These are phyloP conservation scores for Chelonus formosanus DNA, from an alignment of 2,888 invertebrate species.

Conservation along the genomic window DNA sequence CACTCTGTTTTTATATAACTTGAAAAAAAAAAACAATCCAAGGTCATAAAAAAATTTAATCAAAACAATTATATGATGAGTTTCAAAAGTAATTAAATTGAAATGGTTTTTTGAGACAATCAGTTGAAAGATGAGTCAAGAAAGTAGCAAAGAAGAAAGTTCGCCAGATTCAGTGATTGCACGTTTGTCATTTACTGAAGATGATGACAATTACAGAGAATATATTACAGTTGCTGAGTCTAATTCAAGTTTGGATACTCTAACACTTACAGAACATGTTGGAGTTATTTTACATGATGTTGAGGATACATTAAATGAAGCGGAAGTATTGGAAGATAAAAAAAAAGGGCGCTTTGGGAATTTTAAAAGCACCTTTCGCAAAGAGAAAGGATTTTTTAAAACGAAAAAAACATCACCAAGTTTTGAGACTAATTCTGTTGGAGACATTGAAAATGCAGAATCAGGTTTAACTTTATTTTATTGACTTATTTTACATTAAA, in stretches of 20 bases:
- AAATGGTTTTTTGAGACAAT: background rate
- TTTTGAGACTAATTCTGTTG: constrained; percentile 41
- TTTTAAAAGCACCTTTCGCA: constrained; percentile 53
- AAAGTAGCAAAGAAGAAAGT: constrained; percentile 53
- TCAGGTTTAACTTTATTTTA: background rate
- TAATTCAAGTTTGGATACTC: constrained; percentile 55
- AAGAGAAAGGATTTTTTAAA: constrained; percentile 54
- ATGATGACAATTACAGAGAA: constrained; percentile 46
- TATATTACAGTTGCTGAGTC: constrained; percentile 52
- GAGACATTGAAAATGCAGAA: constrained; percentile 41
- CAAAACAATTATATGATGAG: too few relatives aligned
- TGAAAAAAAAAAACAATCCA: too few relatives aligned
- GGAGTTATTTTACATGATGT: background rate
- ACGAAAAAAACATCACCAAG: constrained; percentile 49
- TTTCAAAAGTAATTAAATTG: background rate
- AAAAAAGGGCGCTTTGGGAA: constrained; percentile 53
- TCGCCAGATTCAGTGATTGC: constrained; percentile 55
- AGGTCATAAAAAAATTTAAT: too few relatives aligned
- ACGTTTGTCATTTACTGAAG: constrained; percentile 55
- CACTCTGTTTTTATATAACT: background rate
- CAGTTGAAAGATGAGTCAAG: constrained; percentile 35
- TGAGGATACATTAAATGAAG: background rate
- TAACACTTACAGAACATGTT: constrained; percentile 38
- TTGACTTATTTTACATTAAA: too few relatives aligned
- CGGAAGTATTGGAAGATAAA: constrained; percentile 39